Evolutionary conservation across 2,888 invertebrate species (phyloP).

Genomic region (Urechis unicinctus): DNA sequence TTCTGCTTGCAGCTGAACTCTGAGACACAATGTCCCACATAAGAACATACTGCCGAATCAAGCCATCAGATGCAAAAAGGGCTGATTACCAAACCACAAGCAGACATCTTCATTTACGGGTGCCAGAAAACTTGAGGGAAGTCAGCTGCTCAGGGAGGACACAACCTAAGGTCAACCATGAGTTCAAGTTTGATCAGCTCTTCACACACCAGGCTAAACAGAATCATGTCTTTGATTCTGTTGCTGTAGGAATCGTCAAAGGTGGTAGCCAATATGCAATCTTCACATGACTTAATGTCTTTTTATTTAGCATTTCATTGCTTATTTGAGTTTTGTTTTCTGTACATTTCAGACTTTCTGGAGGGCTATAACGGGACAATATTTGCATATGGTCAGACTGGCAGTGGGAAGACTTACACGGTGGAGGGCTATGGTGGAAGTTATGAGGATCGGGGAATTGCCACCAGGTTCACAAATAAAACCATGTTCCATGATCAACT

Average conservation of each 20-base stretch:
- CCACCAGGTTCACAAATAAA: constrained; percentile 32
- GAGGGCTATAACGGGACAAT: constrained; percentile 46
- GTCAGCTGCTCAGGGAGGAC: too few relatives aligned
- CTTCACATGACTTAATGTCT: too few relatives aligned
- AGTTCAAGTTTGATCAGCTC: neutral
- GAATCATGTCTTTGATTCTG: neutral
- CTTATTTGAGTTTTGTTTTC: neutral
- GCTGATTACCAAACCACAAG: neutral
- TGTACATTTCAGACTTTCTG: neutral
- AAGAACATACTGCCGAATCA: neutral
- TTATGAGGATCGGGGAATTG: constrained; percentile 34
- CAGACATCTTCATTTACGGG: neutral
- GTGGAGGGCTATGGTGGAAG: constrained; percentile 37
- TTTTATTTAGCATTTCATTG: neutral
- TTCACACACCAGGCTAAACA: neutral
- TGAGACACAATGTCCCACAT: neutral
- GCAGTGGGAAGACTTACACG: constrained; percentile 45
- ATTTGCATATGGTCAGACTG: constrained; percentile 49
- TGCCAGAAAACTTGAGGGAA: too few relatives aligned
- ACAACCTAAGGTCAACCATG: neutral
- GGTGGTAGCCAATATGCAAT: too few relatives aligned
- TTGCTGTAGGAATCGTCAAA: neutral
- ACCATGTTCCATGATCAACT: neutral
- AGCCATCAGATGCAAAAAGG: neutral
- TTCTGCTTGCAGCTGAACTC: too few relatives aligned